Evolutionary conservation across 2,888 invertebrate genomes (phyloP).

Genomic region (Mesoligia furuncula): DNA sequence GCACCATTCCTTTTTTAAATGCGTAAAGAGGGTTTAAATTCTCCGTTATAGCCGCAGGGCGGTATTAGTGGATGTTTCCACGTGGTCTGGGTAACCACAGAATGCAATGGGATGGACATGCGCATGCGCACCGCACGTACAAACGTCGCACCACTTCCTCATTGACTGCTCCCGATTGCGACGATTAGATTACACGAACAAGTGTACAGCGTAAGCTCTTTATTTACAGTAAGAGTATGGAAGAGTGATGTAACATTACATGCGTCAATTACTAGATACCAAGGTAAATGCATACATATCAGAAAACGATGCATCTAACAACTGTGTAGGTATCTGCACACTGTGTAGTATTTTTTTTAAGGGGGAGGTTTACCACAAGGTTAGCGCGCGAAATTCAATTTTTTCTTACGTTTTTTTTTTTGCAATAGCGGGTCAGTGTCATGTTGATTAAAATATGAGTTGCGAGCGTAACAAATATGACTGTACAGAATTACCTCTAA

Average conservation of each 20-base stretch:
- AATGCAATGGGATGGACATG: slow-evolving; percentile 61
- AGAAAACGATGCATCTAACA: slow-evolving; percentile 6
- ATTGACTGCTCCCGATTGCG: slow-evolving; percentile 76
- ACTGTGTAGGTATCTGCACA: not conserved
- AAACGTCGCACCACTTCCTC: slow-evolving; percentile 75
- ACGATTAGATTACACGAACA: slow-evolving; percentile 62
- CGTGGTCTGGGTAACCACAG: slow-evolving; percentile 61
- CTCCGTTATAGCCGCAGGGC: slow-evolving; percentile 24
- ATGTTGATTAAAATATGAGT: not conserved
- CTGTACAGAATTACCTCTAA: too few relatives aligned
- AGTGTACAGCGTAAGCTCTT: slow-evolving; percentile 54
- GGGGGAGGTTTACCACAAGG: too few relatives aligned
- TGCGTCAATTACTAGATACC: slow-evolving; percentile 40
- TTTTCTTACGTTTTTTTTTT: not conserved
- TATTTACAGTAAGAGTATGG: slow-evolving; percentile 58
- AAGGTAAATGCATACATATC: slow-evolving; percentile 3
- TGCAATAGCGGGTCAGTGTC: not conserved
- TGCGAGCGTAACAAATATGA: too few relatives aligned
- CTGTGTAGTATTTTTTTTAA: not conserved
- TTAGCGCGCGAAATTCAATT: not conserved
- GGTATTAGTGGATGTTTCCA: slow-evolving; percentile 46
- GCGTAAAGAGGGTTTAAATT: slow-evolving; percentile 1
- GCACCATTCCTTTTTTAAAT: not conserved
- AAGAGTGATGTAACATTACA: slow-evolving; percentile 45
- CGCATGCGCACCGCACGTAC: slow-evolving; percentile 66